Conservation (phyloP, 2,888 invertebrate genomes). For the Ceratothoa steindachneri region DNA sequence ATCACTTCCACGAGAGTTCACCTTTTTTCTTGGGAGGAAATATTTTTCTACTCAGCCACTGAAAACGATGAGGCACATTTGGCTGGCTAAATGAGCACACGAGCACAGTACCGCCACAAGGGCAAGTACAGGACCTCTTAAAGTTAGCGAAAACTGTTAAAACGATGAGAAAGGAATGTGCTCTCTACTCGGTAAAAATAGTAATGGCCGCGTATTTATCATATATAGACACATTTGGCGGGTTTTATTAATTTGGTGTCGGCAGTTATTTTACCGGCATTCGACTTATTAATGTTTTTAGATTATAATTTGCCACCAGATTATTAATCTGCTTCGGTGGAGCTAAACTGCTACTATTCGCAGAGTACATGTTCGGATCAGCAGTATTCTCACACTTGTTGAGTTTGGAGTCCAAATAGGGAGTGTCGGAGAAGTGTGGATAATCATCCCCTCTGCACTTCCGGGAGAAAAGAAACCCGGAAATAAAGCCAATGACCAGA, state of each 20-base stretch:
- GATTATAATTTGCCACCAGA: constrained; percentile 45
- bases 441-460: constrained; percentile 69
- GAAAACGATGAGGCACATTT: too few species aligned
- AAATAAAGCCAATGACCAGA: constrained; percentile 75
- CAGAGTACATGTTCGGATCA: constrained; percentile 47
- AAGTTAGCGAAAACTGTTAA: too few species aligned
- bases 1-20: too few species aligned
- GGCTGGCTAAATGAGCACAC: too few species aligned
- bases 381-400: constrained; percentile 47
- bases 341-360: constrained; percentile 29
- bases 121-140: too few species aligned
- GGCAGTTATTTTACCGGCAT: constrained; percentile 34
- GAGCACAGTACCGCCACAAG: too few species aligned
- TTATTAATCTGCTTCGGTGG: constrained; percentile 43
- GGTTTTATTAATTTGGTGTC: constrained; percentile 44
- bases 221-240: constrained; percentile 47
- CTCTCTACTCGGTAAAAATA: too few species aligned
- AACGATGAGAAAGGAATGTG: too few species aligned
- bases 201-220: too few species aligned
- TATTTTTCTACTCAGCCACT: too few species aligned
- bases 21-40: too few species aligned
- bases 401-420: constrained; percentile 45
- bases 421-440: constrained; percentile 53
- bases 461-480: constrained; percentile 76
- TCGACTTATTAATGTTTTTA: constrained; percentile 47